A percentile compares a stretch with the other conserved stretches of the same genome.
Conservation (phyloP, 1,140 invertebrate species). For the Polypedilum pembai region DNA sequence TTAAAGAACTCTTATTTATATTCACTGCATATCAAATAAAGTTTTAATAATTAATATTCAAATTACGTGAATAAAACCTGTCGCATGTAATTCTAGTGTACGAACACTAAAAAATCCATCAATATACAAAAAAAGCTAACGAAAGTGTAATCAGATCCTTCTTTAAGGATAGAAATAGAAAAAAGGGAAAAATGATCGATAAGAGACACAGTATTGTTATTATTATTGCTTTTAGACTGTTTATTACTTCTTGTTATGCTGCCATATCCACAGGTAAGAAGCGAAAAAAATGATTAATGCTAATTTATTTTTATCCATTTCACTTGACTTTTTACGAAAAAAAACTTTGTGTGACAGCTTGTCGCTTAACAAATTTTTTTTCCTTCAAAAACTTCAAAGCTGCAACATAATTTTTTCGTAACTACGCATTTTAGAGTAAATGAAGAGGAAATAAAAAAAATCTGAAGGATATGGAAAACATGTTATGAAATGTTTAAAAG, state of each 20-base stretch:
- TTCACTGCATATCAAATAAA: not conserved
- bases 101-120: not conserved
- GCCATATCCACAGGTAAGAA: not conserved
- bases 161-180: not conserved
- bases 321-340: too few relatives aligned
- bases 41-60: not conserved
- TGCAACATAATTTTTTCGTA: too few relatives aligned
- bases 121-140: not conserved
- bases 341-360: too few relatives aligned
- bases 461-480: too few relatives aligned
- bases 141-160: not conserved
- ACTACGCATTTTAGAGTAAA: too few relatives aligned
- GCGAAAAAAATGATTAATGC: too few relatives aligned
- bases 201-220: not conserved
- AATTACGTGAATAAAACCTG: not conserved
- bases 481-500: too few relatives aligned
- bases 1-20: not conserved
- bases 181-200: not conserved
- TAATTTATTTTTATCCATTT: too few relatives aligned
- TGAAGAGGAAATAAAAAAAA: too few relatives aligned
- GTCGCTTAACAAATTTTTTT: too few relatives aligned
- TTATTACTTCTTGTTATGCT: not conserved
- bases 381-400: too few relatives aligned
- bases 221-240: conserved; percentile 18
- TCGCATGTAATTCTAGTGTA: not conserved